Percentiles rank a stretch among this genome's conserved stretches.
Conservation (phyloP, 2,113 vertebrate genomes). For the Apus apus region DNA sequence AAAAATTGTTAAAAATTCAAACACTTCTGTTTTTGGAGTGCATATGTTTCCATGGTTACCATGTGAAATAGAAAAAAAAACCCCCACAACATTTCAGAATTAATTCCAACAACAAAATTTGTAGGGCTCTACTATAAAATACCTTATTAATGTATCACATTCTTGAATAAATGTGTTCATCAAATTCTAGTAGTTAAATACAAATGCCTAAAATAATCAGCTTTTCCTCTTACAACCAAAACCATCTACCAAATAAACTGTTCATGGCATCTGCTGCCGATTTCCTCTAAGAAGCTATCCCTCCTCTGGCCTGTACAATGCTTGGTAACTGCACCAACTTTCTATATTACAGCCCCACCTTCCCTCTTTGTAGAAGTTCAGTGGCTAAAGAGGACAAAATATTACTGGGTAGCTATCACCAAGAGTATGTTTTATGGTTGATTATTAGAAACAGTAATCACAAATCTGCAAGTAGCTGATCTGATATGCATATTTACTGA, state of each 20-base stretch:
- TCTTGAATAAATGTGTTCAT: neutral
- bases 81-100: neutral
- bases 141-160: neutral
- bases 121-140: neutral
- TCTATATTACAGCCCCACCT: neutral
- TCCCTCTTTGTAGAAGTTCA: neutral
- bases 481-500: neutral
- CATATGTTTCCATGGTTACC: constrained; percentile 32
- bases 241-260: neutral
- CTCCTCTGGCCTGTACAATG: neutral
- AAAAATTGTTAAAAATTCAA: neutral
- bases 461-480: neutral
- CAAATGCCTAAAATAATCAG: neutral
- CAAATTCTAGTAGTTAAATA: neutral
- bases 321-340: neutral
- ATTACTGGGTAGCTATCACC: neutral
- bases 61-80: neutral
- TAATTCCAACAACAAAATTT: constrained; percentile 32
- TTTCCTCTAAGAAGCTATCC: neutral
- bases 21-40: neutral
- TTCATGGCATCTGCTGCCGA: neutral
- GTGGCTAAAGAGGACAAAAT: neutral
- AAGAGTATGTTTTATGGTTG: neutral
- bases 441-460: neutral
- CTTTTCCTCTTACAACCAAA: neutral